These are phyloP conservation scores for Mesocentrotus franciscanus DNA, from an alignment of 53 echinoderm and acorn worm genomes.

Conservation along the genomic window DNA sequence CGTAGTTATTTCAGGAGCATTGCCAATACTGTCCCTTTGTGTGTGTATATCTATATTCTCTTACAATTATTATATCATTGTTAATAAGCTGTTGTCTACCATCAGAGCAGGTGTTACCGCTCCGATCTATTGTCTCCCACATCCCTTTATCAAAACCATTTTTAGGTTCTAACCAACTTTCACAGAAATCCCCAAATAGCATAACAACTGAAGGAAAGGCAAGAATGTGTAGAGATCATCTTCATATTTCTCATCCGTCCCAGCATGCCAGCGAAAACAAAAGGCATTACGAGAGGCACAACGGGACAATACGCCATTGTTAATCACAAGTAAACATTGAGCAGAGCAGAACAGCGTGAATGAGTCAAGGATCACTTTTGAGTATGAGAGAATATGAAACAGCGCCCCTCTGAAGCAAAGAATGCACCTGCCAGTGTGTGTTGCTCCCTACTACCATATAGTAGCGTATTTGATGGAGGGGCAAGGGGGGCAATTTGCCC, in stretches of 20 bases:
- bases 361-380: slow-evolving; percentile 34
- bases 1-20: no score
- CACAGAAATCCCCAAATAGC: slow-evolving; percentile 23
- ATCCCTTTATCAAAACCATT: background rate
- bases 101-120: slow-evolving; percentile 23
- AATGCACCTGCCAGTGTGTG: slow-evolving; percentile 4
- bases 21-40: no score
- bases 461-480: no score
- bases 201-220: background rate
- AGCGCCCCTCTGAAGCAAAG: background rate
- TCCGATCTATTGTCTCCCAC: background rate
- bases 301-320: slow-evolving; percentile 46
- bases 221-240: background rate
- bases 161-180: background rate
- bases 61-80: no score
- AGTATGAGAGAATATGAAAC: background rate
- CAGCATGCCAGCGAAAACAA: slow-evolving; percentile 39
- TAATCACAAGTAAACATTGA: slow-evolving; percentile 30
- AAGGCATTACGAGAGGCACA: slow-evolving; percentile 25
- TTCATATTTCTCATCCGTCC: background rate
- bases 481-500: no score
- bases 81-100: background rate
- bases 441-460: no score
- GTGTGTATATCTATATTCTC: no score
- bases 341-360: background rate